Percentiles rank a stretch among this genome's conserved stretches.
phyloP scores from a whole-genome alignment of 37 sponge, comb jelly and placozoan species.

The Bolinopsis microptera region DNA sequence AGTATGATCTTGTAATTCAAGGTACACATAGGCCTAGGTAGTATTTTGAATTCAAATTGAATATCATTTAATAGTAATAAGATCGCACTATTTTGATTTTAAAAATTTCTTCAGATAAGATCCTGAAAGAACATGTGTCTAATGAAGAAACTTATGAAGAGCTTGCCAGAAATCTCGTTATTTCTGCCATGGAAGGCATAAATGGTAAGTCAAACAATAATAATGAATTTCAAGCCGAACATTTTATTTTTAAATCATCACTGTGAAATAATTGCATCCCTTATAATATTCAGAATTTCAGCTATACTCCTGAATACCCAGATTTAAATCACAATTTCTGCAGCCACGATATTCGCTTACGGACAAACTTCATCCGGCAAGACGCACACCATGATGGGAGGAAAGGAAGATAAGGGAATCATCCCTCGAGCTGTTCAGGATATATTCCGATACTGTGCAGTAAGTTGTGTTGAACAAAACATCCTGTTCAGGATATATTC shows the following conservation, averaged over 20 bases:
- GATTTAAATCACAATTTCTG: no score
- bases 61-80: not conserved
- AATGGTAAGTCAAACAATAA: conserved; percentile 75
- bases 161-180: conserved; percentile 72
- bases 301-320: no score
- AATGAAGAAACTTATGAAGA: conserved; percentile 68
- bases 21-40: no score
- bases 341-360: conserved; percentile 79
- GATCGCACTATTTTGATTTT: no score
- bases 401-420: conserved; percentile 67
- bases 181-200: conserved; percentile 80
- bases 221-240: no score
- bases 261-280: no score
- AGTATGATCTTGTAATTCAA: no score
- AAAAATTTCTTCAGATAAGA: conserved; percentile 76
- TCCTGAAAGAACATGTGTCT: conserved; percentile 44
- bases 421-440: conserved; percentile 71
- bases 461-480: no score
- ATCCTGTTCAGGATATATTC: no score
- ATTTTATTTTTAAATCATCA: no score
- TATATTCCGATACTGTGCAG: conserved; percentile 48
- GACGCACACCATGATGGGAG: conserved; percentile 83
- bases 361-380: conserved; percentile 83
- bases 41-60: no score
- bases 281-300: no score